These are phyloP conservation scores for Oncorhynchus mykiss DNA, from an alignment of 2,113 vertebrate genomes.

Conservation along the genomic window DNA sequence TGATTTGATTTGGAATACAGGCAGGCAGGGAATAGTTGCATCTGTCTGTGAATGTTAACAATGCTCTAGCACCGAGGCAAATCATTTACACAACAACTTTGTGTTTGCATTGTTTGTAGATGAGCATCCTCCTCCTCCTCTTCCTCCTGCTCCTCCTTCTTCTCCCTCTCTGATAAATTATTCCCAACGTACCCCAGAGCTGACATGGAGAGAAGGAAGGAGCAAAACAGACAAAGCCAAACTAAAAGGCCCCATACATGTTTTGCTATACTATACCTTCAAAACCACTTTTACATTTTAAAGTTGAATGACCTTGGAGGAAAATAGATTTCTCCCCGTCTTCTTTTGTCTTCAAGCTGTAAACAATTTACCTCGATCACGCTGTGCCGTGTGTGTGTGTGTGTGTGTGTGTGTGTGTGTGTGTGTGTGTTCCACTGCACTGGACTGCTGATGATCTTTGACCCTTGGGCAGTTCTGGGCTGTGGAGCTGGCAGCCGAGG, in stretches of 20 bases:
- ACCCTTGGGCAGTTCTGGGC: too few relatives aligned
- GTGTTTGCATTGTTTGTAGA: background rate
- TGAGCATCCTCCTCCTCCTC: background rate
- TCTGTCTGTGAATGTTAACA: background rate
- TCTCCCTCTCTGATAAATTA: background rate
- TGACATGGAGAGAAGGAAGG: background rate
- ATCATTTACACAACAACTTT: slow-evolving; percentile 6
- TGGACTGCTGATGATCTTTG: too few relatives aligned
- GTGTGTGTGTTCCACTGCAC: too few relatives aligned
- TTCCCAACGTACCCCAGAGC: background rate
- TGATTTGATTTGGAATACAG: background rate
- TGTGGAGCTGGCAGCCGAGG: too few relatives aligned
- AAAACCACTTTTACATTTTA: slow-evolving; percentile 1
- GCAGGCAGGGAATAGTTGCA: background rate
- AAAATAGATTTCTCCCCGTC: too few relatives aligned
- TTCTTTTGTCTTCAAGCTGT: too few relatives aligned
- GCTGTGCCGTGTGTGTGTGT: too few relatives aligned
- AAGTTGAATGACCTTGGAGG: slow-evolving; percentile 1
- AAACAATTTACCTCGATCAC: too few relatives aligned
- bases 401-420: too few relatives aligned
- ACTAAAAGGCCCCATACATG: background rate
- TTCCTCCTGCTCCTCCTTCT: too few relatives aligned
- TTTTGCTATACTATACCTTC: background rate
- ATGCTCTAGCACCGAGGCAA: background rate
- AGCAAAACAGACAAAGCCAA: background rate